Evolutionary conservation across 2,113 vertebrate genomes (phyloP), one percentile per base, ranked within the genome.

Genomic region (Brachypodius melanocephalos): DNA sequence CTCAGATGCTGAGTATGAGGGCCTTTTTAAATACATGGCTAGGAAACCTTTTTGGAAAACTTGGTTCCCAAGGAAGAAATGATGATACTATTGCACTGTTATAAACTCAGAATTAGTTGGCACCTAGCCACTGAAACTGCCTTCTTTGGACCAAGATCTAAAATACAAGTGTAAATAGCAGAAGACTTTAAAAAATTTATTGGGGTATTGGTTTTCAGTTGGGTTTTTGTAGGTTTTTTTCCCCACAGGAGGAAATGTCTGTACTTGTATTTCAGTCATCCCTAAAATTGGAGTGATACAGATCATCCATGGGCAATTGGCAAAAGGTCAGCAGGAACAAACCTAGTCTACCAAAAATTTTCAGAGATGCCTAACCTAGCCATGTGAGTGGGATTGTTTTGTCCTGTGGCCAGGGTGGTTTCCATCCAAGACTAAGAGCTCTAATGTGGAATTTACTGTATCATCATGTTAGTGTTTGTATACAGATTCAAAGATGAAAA

Each of bases 21-120:
- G 26, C 14, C 49, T 87, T 83, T 83, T 79, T 6, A 72, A 94
- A 80, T 10, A 55, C 1, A 0, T 46, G 38, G 40, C 24, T 46
- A 76, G 46, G n/a, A 85, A 83, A 65, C 3, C 43, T 89, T 79
- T 78, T 17, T 62, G 26, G 66, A 93, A 95, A 84, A 92, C 17
- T 38, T 83, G 31, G 25, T 57, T 31, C 40, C 62, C 31, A 81
- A 95, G 32, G 31, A 93, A 90, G 36, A 43, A 29, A 48, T 1
- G 0, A 58, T 25, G 11, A 63, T 20, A 42, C 18, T 49, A 65
- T 12, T 4, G 36, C 36, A 78, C 43, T 67, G 9, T 68, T 59
- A 43, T 12, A 72, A 74, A 74, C 29, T 59, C 51, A 81, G 52
- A 82, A 76, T 17, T 31, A 82, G 21, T 28, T 92, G 40, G 25